phyloP scores from a whole-genome alignment of 2,113 vertebrate genomes.

The Parus major region DNA sequence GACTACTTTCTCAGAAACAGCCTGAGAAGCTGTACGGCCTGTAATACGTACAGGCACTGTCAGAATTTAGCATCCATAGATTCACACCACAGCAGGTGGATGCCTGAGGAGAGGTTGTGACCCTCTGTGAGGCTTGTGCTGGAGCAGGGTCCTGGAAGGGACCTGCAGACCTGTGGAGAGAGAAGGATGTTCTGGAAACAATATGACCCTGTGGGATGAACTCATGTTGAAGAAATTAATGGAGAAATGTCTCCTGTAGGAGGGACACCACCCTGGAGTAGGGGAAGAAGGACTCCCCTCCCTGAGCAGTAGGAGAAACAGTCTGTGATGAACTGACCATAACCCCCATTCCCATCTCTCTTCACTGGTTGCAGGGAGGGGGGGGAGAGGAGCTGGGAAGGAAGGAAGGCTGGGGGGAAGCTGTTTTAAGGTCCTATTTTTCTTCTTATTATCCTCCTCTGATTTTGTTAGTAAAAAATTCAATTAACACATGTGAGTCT shows the following conservation, averaged over 20 bases:
- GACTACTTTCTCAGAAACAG: no score
- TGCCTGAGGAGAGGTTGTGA: background rate
- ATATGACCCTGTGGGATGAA: no score
- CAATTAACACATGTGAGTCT: background rate
- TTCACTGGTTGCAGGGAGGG: background rate
- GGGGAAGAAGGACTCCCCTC: background rate
- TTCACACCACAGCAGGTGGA: no score
- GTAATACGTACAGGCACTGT: no score
- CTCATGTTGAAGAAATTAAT: background rate
- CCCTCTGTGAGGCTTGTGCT: fast-evolving
- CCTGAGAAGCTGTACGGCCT: no score
- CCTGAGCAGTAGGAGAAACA: background rate
- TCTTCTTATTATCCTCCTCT: background rate
- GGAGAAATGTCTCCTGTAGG: background rate
- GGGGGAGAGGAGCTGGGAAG: background rate
- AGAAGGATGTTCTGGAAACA: background rate
- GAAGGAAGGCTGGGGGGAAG: background rate
- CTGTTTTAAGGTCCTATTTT: background rate
- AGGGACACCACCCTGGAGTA: background rate
- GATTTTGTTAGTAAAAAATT: background rate
- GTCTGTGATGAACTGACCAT: background rate
- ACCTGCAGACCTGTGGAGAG: background rate
- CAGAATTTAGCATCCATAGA: no score
- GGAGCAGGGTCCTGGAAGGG: background rate
- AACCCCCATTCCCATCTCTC: background rate